These are phyloP conservation scores for Poecilia wingei DNA, from an alignment of 2,797 vertebrate genomes.

Conservation along the genomic window DNA sequence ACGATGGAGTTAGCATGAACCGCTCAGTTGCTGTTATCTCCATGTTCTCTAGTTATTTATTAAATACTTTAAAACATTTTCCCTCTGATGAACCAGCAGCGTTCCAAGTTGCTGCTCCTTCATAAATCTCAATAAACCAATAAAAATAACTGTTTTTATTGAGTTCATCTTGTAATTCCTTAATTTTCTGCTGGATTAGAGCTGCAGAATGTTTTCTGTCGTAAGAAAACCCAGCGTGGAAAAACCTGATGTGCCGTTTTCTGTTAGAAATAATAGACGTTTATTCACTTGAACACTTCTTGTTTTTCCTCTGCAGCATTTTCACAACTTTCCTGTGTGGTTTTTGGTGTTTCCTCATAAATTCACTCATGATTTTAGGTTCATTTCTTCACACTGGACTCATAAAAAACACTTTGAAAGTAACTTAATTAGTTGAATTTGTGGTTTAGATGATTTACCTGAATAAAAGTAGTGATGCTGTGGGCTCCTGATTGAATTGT, in stretches of 20 bases:
- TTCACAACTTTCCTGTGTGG: conserved; percentile 4
- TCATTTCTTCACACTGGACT: background rate
- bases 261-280: background rate
- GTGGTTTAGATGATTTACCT: background rate
- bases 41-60: too few species aligned
- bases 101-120: background rate
- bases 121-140: background rate
- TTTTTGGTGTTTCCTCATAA: background rate
- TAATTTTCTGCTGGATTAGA: background rate
- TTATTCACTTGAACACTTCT: background rate
- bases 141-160: background rate
- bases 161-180: background rate
- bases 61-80: background rate
- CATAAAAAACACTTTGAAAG: background rate
- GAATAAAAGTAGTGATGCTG: background rate
- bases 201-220: background rate
- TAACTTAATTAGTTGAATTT: background rate
- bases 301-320: background rate
- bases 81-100: background rate
- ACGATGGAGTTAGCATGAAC: too few species aligned
- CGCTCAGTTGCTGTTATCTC: too few species aligned
- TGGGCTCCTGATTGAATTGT: background rate
- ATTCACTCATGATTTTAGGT: background rate
- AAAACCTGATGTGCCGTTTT: background rate
- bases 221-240: background rate